phyloP scores from a whole-genome alignment of 2,113 vertebrate genomes.

The Cinclus mexicanus region DNA sequence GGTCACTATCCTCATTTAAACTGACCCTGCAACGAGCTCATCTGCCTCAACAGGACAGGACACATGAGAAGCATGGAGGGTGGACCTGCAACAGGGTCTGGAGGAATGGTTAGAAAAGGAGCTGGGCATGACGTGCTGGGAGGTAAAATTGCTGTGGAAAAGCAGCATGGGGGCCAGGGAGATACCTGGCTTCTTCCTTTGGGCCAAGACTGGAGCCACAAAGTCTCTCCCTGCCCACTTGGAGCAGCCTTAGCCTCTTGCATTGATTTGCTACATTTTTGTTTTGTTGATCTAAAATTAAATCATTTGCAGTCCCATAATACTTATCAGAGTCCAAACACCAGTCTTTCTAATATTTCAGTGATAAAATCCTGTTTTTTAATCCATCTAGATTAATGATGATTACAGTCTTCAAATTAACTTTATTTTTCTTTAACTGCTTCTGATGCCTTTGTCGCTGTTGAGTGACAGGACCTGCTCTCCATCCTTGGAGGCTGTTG shows the following conservation, averaged over 20 bases:
- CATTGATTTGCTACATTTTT: not conserved
- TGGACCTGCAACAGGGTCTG: not conserved
- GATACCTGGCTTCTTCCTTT: not conserved
- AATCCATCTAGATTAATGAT: not conserved
- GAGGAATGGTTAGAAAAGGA: not conserved
- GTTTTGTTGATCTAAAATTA: not conserved
- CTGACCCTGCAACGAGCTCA: not conserved
- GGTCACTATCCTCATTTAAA: not conserved
- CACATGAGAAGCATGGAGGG: fast-evolving
- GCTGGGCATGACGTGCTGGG: not conserved
- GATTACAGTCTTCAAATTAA: conserved; percentile 33
- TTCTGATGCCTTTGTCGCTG: not conserved
- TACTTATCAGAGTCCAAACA: not conserved
- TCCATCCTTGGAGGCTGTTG: not conserved
- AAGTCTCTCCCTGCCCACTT: not conserved
- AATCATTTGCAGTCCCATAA: not conserved
- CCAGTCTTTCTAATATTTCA: not conserved
- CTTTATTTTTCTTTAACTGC: conserved; percentile 53
- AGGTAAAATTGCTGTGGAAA: not conserved
- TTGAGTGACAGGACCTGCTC: not conserved
- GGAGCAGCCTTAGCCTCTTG: not conserved
- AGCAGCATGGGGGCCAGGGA: not conserved
- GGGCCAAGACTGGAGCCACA: not conserved
- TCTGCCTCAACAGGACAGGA: not conserved
- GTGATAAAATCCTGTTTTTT: not conserved